Evolutionary conservation across 2,113 vertebrate genomes (phyloP).

Genomic region (Brachypodius melanocephalos): DNA sequence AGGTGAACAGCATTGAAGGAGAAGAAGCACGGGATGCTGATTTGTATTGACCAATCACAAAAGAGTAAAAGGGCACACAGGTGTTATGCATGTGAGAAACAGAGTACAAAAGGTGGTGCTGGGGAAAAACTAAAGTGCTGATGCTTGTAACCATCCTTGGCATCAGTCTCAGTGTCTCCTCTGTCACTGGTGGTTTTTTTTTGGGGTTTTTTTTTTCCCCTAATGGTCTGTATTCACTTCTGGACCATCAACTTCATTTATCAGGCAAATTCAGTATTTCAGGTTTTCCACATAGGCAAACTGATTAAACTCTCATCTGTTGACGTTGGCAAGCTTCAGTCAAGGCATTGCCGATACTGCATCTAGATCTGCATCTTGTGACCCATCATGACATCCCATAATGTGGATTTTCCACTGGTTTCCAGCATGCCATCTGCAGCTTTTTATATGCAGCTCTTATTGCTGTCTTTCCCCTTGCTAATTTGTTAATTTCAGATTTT

Average conservation of each 20-base stretch:
- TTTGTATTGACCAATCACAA: background rate
- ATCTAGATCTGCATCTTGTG: background rate
- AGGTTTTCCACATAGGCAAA: background rate
- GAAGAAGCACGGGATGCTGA: background rate
- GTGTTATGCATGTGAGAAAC: background rate
- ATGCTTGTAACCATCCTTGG: background rate
- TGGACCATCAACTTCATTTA: background rate
- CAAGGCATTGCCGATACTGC: background rate
- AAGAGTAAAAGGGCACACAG: background rate
- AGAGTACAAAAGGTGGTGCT: background rate
- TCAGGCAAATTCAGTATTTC: background rate
- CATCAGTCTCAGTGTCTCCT: background rate
- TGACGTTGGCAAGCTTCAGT: background rate
- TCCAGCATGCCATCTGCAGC: background rate
- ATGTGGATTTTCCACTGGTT: background rate
- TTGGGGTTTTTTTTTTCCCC: background rate
- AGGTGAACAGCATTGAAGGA: background rate
- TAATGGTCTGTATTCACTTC: background rate
- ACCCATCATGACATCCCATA: background rate
- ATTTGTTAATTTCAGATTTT: background rate
- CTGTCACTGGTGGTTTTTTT: background rate
- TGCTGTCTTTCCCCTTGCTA: background rate
- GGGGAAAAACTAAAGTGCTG: background rate
- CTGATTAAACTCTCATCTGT: background rate
- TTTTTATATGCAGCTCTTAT: background rate